A percentile compares a stretch with the other conserved stretches of the same genome.
Evolutionary conservation across 2,113 vertebrate genomes (phyloP).

Genomic region (Tragulus kanchil): DNA sequence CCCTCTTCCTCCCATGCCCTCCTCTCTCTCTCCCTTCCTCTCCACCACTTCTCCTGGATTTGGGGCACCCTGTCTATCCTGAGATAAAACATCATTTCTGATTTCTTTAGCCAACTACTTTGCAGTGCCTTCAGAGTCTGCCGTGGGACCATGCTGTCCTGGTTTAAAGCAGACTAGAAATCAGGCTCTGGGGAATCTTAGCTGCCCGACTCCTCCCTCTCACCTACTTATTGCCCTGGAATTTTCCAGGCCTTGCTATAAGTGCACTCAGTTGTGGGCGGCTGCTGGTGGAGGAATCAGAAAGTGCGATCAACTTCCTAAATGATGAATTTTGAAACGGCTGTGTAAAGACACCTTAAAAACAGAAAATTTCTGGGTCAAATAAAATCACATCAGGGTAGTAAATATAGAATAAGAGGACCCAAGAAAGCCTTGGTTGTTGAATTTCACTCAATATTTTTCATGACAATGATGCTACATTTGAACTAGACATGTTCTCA

Average conservation of each 20-base stretch:
- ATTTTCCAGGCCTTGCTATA: conserved; percentile 40
- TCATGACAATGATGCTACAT: neutral
- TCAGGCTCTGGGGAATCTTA: neutral
- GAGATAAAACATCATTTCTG: neutral
- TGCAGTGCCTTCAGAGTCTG: neutral
- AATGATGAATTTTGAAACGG: conserved; percentile 33
- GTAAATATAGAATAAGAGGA: neutral
- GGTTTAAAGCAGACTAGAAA: neutral
- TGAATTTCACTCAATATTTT: neutral
- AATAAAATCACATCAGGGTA: neutral
- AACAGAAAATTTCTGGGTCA: neutral
- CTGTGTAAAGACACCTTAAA: conserved; percentile 29
- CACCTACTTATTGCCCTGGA: neutral
- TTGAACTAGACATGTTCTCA: neutral
- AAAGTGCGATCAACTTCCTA: conserved; percentile 44
- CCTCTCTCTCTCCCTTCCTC: no score
- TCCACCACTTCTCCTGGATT: neutral
- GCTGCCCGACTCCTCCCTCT: neutral
- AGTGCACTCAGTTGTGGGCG: neutral
- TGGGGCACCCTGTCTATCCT: neutral
- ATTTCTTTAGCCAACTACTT: neutral
- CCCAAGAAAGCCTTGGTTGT: neutral
- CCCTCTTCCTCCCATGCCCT: neutral
- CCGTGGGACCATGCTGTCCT: neutral
- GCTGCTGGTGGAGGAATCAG: neutral